These are phyloP conservation scores for Andrena chrysosceles DNA, from an alignment of 2,888 invertebrate genomes.

Conservation along the genomic window DNA sequence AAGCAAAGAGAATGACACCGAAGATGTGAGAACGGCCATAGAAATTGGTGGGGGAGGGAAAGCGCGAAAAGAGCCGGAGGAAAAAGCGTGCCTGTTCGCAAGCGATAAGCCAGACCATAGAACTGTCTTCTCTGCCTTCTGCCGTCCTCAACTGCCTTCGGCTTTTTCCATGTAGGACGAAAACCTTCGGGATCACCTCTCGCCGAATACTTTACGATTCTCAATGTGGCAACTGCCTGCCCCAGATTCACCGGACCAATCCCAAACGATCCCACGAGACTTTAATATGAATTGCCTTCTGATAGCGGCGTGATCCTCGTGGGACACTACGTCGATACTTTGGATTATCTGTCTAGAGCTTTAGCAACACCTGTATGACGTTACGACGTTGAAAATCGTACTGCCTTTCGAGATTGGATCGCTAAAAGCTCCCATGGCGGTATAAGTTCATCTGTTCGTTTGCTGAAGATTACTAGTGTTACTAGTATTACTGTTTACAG, in stretches of 20 bases:
- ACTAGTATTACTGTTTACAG: no score
- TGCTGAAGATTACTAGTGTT: neutral
- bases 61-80: slow-evolving; percentile 68
- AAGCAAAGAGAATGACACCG: slow-evolving; percentile 50
- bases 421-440: neutral
- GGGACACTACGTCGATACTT: slow-evolving; percentile 72
- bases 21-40: slow-evolving; percentile 36
- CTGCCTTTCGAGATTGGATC: slow-evolving; percentile 31
- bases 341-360: slow-evolving; percentile 74
- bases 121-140: slow-evolving; percentile 74
- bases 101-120: slow-evolving; percentile 81
- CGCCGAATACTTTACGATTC: slow-evolving; percentile 73
- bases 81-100: slow-evolving; percentile 79
- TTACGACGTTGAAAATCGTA: slow-evolving; percentile 48
- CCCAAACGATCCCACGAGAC: slow-evolving; percentile 77
- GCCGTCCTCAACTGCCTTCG: slow-evolving; percentile 73
- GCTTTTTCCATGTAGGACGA: slow-evolving; percentile 63
- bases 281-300: slow-evolving; percentile 80
- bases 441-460: neutral
- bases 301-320: slow-evolving; percentile 69
- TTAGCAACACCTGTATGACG: slow-evolving; percentile 56
- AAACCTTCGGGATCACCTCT: slow-evolving; percentile 69
- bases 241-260: slow-evolving; percentile 77
- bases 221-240: slow-evolving; percentile 76
- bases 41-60: slow-evolving; percentile 51